Base-by-base conservation (phyloP, 2,113 vertebrate species). In the Leptobrachium ailaonicum region DNA sequence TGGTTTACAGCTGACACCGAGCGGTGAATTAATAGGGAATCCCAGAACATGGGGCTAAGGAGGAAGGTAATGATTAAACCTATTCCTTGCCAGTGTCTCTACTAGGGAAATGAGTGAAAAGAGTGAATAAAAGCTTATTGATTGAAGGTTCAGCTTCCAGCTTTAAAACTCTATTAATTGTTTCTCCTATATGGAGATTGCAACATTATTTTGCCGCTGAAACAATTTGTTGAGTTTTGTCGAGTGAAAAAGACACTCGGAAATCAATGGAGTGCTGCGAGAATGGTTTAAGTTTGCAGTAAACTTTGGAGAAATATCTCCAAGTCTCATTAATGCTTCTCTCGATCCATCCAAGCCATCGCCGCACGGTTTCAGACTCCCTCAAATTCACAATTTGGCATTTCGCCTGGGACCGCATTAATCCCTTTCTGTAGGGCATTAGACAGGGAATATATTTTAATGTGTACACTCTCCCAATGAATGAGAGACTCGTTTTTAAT, bases 381-480 rank as follows among this genome's bases (percentile, higher is more conserved):
- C 76, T 47, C 77, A 71, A 69, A 73, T 82, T 69, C 77, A 45
- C 40, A 6, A 60, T 70, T 78, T 85, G 80, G 84, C 80, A n/a
- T 81, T 74, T 72, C 62, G 80, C 82, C 80, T 72, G 82, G 77
- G 82, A 83, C 82, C 75, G 53, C 82, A 82, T 83, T 83, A 78
- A 83, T 64, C 54, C 62, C 75, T 82, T 76, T 79, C 77, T 71
- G 41, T 71, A 32, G 78, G 77, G 74, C 82, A 77, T 63, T 77
- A 80, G 77, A 70, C 58, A 53, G 76, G 75, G 75, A 74, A 81
- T 75, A 77, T 73, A 72, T 72, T 47, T 66, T 73, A 77, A 66
- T 58, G 74, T 50, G 68, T 73, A 77, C 80, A 80, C 77, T 80
- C 82, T 85, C 62, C 66, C 69, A 76, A 80, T 75, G 80, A 83